These are phyloP conservation scores for Apodemia mormo DNA, from an alignment of 2,888 invertebrate genomes.

Conservation along the genomic window DNA sequence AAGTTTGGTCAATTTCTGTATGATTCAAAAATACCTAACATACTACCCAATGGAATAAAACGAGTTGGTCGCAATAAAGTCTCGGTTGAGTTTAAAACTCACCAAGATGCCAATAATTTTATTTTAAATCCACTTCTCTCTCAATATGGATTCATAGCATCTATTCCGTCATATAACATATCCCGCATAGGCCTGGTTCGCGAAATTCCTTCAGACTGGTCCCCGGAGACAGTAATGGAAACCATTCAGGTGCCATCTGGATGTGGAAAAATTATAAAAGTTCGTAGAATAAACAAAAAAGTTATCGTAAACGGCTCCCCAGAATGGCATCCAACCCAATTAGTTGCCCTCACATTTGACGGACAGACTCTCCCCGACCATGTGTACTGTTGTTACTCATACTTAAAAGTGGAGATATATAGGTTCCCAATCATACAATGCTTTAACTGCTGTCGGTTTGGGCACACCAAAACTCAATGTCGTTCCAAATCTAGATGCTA, in stretches of 20 bases:
- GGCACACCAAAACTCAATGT: too few species aligned
- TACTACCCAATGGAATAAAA: neutral
- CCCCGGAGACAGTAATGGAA: neutral
- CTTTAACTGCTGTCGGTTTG: too few species aligned
- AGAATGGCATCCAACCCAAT: neutral
- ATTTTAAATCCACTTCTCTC: neutral
- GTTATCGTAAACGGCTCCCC: neutral
- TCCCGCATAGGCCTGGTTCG: neutral
- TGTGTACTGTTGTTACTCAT: neutral
- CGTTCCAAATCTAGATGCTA: too few species aligned
- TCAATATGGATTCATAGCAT: neutral
- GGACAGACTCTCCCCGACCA: neutral
- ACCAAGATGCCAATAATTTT: neutral
- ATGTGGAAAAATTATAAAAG: neutral
- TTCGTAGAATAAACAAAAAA: neutral
- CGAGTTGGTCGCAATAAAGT: neutral
- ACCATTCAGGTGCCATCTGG: neutral
- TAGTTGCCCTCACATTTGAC: neutral
- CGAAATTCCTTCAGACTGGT: neutral
- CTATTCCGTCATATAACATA: neutral
- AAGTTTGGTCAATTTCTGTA: neutral
- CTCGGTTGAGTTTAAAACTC: neutral
- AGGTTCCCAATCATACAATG: too few species aligned
- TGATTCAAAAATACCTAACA: neutral
- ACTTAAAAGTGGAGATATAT: too few species aligned